These are phyloP conservation scores for Brachionus calyciflorus DNA, from an alignment of 1,140 invertebrate species.

Conservation along the genomic window DNA sequence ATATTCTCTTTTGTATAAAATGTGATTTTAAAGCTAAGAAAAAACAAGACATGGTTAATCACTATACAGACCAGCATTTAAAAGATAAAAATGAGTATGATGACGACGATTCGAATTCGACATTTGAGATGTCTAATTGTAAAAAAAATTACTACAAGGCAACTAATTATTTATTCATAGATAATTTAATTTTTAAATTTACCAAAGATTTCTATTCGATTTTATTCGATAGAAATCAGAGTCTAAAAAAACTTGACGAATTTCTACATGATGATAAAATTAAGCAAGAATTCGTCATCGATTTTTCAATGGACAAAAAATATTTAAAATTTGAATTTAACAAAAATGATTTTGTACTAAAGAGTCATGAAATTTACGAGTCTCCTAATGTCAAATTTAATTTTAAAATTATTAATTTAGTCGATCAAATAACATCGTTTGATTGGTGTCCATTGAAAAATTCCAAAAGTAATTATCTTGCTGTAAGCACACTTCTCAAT, in stretches of 20 bases:
- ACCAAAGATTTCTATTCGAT: not conserved
- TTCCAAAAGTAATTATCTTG: not conserved
- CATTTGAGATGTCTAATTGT: not conserved
- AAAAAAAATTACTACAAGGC: constrained; percentile 32
- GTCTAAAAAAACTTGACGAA: constrained; percentile 5
- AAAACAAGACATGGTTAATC: constrained; percentile 44
- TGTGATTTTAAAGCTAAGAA: constrained; percentile 33
- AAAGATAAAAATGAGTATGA: not conserved
- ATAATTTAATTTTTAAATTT: not conserved
- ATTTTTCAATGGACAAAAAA: not conserved
- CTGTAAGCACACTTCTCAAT: constrained; percentile 2
- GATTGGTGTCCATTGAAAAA: constrained; percentile 11
- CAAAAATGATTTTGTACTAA: not conserved
- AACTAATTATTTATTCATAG: not conserved
- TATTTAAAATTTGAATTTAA: not conserved
- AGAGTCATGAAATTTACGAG: not conserved
- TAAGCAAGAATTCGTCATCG: not conserved
- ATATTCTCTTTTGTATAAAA: constrained; percentile 19
- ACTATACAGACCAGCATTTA: constrained; percentile 9
- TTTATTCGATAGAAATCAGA: not conserved
- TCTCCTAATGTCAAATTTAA: not conserved
- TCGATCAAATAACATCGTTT: not conserved
- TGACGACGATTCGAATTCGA: not conserved
- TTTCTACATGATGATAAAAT: too few species aligned
- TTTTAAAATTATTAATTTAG: constrained; percentile 11